Evolutionary conservation across 2,797 vertebrate species (phyloP).

Genomic region (Anguilla obscura): DNA sequence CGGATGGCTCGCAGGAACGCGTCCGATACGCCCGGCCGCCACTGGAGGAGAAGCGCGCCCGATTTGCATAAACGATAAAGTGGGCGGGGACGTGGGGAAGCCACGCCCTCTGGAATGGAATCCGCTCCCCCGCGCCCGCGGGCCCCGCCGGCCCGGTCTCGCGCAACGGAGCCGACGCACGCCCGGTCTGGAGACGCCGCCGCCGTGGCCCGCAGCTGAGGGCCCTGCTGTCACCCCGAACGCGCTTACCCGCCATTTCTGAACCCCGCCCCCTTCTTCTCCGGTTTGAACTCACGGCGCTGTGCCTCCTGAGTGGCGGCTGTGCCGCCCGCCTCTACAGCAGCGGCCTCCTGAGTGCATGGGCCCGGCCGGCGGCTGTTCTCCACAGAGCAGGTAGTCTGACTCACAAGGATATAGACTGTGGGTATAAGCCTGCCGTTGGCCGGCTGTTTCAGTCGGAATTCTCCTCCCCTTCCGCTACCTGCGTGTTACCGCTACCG

Average conservation of each 20-base stretch:
- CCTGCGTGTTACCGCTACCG: too few relatives aligned
- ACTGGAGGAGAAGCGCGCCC: not conserved
- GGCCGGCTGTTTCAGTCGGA: too few relatives aligned
- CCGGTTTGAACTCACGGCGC: not conserved
- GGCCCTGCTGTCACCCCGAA: not conserved
- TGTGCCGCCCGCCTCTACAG: not conserved
- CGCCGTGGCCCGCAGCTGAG: not conserved
- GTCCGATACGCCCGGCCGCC: not conserved
- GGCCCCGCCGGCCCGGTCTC: not conserved
- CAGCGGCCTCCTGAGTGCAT: not conserved
- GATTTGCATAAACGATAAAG: not conserved
- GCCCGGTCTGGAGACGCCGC: not conserved
- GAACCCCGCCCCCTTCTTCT: not conserved
- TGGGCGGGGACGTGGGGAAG: not conserved
- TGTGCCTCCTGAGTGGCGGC: not conserved
- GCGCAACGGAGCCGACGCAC: not conserved
- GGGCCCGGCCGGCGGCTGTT: not conserved
- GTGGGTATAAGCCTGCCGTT: too few relatives aligned
- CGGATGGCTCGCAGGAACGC: not conserved
- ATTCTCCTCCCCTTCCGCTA: too few relatives aligned
- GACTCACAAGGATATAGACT: too few relatives aligned
- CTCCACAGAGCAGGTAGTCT: not conserved
- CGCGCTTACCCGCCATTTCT: not conserved
- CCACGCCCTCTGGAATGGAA: not conserved
- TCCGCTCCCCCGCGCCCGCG: not conserved